These are phyloP conservation scores for Strix uralensis DNA, from an alignment of 2,113 vertebrate genomes.

Conservation along the genomic window DNA sequence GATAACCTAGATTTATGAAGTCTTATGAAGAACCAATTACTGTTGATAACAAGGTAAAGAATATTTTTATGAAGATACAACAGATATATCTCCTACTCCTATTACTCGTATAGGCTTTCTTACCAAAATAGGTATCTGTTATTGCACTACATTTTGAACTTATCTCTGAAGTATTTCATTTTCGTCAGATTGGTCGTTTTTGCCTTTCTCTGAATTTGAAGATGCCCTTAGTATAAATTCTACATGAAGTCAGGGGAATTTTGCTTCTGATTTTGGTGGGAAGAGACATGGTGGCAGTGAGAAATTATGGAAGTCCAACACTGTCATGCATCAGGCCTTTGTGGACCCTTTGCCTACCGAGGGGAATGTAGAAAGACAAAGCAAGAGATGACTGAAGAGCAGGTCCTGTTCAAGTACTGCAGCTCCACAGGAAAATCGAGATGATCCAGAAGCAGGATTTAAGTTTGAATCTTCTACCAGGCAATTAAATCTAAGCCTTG, in stretches of 20 bases:
- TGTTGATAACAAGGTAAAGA: not conserved
- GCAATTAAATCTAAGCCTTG: not conserved
- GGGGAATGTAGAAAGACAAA: not conserved
- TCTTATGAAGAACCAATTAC: not conserved
- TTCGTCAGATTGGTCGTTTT: not conserved
- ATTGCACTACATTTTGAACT: not conserved
- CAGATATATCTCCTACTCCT: not conserved
- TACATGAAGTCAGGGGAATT: not conserved
- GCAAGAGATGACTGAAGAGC: not conserved
- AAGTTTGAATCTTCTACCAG: not conserved
- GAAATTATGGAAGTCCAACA: not conserved
- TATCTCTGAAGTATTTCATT: not conserved
- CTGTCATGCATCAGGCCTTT: rapidly evolving
- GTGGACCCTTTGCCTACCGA: not conserved
- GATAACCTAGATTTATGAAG: not conserved
- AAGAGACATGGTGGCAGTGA: not conserved
- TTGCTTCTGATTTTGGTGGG: not conserved
- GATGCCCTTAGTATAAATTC: not conserved
- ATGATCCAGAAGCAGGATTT: not conserved
- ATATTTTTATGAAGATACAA: not conserved
- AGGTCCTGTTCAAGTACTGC: not conserved
- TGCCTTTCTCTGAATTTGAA: not conserved
- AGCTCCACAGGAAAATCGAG: not conserved
- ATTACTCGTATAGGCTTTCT: rapidly evolving
- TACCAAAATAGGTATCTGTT: not conserved